These are phyloP conservation scores for Aphrophora alni DNA, from an alignment of 2,888 invertebrate species.

Conservation along the genomic window DNA sequence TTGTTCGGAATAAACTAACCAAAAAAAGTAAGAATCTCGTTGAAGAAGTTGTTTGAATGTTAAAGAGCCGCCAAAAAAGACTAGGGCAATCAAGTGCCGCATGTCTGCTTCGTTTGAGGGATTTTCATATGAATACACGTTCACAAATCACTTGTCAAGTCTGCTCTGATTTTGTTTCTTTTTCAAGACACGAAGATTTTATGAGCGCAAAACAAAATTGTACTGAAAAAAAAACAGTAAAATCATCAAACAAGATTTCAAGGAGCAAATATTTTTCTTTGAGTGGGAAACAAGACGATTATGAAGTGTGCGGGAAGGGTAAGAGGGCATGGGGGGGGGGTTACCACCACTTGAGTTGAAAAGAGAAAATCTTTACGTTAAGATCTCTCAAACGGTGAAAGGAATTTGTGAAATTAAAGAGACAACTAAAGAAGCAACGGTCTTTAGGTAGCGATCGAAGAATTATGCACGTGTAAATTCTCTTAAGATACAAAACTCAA, in stretches of 20 bases:
- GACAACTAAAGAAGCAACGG: not conserved
- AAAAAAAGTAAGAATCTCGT: too few relatives aligned
- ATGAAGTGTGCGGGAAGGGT: not conserved
- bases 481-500: not conserved
- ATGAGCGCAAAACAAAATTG: not conserved
- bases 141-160: not conserved
- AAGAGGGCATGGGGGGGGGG: not conserved
- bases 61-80: not conserved
- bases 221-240: not conserved
- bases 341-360: not conserved
- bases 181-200: too few relatives aligned
- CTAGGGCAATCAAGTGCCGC: slow-evolving; percentile 27
- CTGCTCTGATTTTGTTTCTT: not conserved
- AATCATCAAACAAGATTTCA: not conserved
- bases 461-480: not conserved
- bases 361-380: not conserved
- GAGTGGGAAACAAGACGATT: slow-evolving; percentile 3
- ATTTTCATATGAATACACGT: slow-evolving; percentile 34
- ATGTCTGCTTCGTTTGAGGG: slow-evolving; percentile 37
- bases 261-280: not conserved
- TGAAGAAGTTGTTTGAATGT: too few relatives aligned
- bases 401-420: not conserved
- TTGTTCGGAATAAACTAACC: too few relatives aligned
- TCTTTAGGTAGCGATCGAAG: not conserved
- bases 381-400: not conserved